Percentiles rank a stretch among this genome's conserved stretches.
These are phyloP conservation scores for Rhea pennata DNA, from an alignment of 2,113 vertebrate species.

Conservation along the genomic window DNA sequence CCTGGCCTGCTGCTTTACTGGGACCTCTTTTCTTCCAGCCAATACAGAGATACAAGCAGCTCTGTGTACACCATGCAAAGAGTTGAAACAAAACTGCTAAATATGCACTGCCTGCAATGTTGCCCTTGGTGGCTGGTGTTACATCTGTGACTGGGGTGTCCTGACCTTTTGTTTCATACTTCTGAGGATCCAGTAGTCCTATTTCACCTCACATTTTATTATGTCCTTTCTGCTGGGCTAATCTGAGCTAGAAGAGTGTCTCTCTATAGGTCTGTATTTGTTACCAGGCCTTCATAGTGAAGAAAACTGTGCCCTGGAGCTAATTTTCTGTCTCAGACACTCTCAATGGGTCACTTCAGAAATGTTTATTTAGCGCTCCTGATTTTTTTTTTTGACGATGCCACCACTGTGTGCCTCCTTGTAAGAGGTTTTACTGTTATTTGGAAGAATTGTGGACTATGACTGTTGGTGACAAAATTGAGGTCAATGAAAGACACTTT, in stretches of 20 bases:
- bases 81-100: neutral
- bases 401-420: neutral
- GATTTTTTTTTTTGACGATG: neutral
- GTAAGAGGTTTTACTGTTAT: neutral
- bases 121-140: neutral
- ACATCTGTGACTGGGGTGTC: neutral
- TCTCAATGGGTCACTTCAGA: neutral
- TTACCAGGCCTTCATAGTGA: neutral
- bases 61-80: neutral
- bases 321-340: neutral
- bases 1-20: neutral
- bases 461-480: neutral
- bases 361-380: neutral
- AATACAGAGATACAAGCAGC: neutral
- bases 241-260: neutral
- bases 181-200: neutral
- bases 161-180: neutral
- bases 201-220: neutral
- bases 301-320: neutral
- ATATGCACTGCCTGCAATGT: rapidly evolving
- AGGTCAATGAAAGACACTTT: neutral
- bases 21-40: neutral
- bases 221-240: neutral
- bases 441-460: neutral
- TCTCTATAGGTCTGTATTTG: neutral